Conservation (phyloP, 2,888 invertebrate genomes). For the Eupithecia inturbata region DNA sequence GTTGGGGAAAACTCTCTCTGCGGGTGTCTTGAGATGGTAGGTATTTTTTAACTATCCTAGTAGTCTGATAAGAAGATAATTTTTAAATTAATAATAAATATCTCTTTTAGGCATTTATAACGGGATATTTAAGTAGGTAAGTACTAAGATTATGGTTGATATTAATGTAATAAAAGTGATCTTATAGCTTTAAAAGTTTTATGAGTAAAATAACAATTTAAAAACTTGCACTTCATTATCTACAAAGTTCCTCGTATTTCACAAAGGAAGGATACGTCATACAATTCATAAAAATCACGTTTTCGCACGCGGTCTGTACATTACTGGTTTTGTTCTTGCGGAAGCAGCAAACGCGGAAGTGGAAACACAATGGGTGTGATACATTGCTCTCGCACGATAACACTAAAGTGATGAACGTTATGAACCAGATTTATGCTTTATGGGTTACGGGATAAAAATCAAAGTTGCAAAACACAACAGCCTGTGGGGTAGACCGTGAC, state of each 20-base stretch:
- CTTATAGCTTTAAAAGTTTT: too few species aligned
- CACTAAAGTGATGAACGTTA: constrained; percentile 67
- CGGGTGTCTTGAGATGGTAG: not conserved
- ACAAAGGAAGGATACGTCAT: constrained; percentile 17
- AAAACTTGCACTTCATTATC: not conserved
- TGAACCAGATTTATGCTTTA: constrained; percentile 21
- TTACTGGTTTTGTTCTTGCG: constrained; percentile 53
- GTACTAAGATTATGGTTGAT: too few species aligned
- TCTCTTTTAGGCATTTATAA: too few species aligned
- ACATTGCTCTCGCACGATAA: constrained; percentile 74
- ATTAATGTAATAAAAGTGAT: not conserved
- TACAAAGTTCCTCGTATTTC: not conserved
- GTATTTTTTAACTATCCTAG: not conserved
- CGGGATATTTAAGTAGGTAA: too few species aligned
- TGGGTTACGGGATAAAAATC: not conserved
- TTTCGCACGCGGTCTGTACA: constrained; percentile 57
- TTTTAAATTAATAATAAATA: not conserved
- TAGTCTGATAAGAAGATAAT: not conserved
- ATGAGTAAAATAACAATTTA: not conserved
- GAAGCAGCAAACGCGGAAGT: constrained; percentile 55
- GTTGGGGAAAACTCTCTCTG: too few species aligned
- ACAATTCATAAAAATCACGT: constrained; percentile 27
- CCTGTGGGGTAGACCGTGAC: not conserved
- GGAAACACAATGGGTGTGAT: constrained; percentile 73
- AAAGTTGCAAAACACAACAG: constrained; percentile 2